These are phyloP conservation scores for Sylvilagus floridanus DNA, from an alignment of 2,797 vertebrate genomes.

Conservation along the genomic window DNA sequence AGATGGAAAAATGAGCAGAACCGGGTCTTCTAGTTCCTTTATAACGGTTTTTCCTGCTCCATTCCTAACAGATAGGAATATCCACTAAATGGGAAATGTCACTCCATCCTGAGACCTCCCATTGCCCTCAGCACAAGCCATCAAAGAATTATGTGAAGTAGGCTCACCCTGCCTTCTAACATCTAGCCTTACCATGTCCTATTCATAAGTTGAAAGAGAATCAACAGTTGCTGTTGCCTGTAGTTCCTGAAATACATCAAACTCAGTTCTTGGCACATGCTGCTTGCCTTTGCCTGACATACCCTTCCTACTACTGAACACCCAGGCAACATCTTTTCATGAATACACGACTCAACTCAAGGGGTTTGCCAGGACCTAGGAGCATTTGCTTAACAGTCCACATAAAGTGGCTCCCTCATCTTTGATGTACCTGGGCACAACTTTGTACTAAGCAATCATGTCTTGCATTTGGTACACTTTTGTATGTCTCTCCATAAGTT, in stretches of 20 bases:
- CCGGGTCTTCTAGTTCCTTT: neutral
- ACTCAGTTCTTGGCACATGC: neutral
- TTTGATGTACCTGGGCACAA: neutral
- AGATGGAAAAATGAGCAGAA: constrained; percentile 1
- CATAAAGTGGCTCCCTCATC: neutral
- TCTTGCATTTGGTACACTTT: neutral
- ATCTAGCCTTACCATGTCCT: neutral
- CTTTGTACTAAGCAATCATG: neutral
- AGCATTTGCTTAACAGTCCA: neutral
- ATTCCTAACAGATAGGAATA: neutral
- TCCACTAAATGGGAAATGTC: neutral
- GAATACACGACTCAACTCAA: neutral
- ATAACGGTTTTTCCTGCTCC: neutral
- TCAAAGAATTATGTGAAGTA: neutral
- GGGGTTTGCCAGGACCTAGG: neutral
- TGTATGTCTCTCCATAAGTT: neutral
- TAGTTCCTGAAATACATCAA: constrained; percentile 4
- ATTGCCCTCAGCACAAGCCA: neutral
- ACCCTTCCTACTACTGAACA: neutral
- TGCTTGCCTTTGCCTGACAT: neutral
- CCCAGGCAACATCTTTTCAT: neutral
- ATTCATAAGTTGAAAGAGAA: neutral
- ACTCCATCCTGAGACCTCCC: neutral
- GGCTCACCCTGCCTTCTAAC: neutral
- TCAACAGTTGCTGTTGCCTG: neutral